Evolutionary conservation across 2,888 invertebrate genomes (phyloP), one percentile per base, ranked within the genome.

Genomic region (Sericinus montela): DNA sequence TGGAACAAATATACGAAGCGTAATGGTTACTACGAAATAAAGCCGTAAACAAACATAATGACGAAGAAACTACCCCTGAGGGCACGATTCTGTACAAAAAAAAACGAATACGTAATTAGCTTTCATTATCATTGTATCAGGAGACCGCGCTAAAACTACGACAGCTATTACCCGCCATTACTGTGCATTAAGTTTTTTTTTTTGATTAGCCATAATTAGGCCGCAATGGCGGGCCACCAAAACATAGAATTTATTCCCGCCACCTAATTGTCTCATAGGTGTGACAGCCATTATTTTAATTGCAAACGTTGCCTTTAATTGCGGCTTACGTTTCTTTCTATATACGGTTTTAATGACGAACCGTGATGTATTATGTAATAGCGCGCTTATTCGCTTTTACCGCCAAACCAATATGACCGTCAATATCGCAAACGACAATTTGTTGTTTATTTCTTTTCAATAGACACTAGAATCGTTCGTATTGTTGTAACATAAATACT

Each of bases 231-330:
- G 56, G 53, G 55, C 65, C 59, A 69, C 73, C 72, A 72, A 75
- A 75, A 76, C 76, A 75, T 83, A 73, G 77, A 82, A 82, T 84
- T 86, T 82, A 73, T 81, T 72, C 72, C 69, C 68, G 65, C 72
- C 65, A 65, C 72, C 74, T 85, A 87, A 87, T 86, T 85, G 86
- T 86, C 76, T 82, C 69, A 78, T 83, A 87, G 87, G 87, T 87
- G 87, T 85, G 87, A 88, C 87, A 66, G 72, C 79, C 73, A 88
- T 88, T 88, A 88, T 84, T 84, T 86, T 88, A 88, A 88, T 88
- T 85, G 86, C 78, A 58, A 77, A 74, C 69, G 62, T 68, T 65
- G 63, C 69, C 69, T 75, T 75, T 81, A 82, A 86, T 84, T 80
- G 77, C 63, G 58, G 73, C 72, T 67, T 75, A 69, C 62, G 67